Evolutionary conservation across 1,140 invertebrate genomes (phyloP), one percentile per base, ranked within the genome.

Genomic region (Anagrus nilaparvatae): DNA sequence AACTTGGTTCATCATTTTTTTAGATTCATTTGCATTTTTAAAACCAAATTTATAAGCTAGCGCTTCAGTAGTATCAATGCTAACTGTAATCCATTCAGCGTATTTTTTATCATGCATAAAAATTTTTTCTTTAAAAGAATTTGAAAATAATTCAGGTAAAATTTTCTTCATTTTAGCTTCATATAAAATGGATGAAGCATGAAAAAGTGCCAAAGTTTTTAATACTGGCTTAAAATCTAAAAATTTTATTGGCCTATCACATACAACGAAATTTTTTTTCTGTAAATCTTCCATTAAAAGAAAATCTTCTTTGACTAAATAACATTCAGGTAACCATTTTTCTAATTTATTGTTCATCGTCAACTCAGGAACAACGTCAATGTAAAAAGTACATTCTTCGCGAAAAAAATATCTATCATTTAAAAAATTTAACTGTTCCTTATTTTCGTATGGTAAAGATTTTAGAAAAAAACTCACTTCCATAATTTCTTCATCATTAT

Each of bases 391-490:
- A 13, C 20, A 12, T 12, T 38, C 36, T 3, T 20, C 24, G 4
- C 12, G 5, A 12, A 38, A 38, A 3, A 38, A 5, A 1, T 25
- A 6, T 9, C 4, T 9, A 2, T 29, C 24, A 2, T 3, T 7
- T 3, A 38, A 12, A 12, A 38, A 38, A 2, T 27, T 12, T 12
- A 12, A 25, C 10, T 38, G 36, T 3, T 13, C 7, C 10, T 29
- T 17, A 5, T 23, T 13, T 4, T 2, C 6, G 7, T 10, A 1
- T 1, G 36, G 36, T 6, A 28, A 1, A 7, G 24, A 5, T 12
- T 38, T 38, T 3, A 29, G 24, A 12, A 38, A 38, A 2, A 38
- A n/a, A n/a, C n/a, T n/a, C n/a, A n/a, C n/a, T n/a, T n/a, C n/a
- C n/a, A n/a, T n/a, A n/a, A n/a, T n/a, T n/a, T n/a, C n/a, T n/a